Base-by-base conservation (phyloP, 2,888 invertebrate species). In the Troides aeacus region DNA sequence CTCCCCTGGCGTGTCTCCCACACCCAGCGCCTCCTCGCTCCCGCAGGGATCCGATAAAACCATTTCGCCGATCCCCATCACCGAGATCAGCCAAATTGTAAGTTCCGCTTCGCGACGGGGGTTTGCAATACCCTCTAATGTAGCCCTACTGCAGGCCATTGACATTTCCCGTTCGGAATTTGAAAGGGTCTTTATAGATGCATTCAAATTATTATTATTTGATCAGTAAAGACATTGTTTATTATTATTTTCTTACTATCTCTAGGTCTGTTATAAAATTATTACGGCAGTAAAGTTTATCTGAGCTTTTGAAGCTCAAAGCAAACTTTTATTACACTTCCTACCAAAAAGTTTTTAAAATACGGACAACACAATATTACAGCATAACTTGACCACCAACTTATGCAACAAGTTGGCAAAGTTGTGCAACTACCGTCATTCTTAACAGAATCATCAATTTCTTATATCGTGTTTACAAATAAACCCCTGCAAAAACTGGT, bases 1-100 rank as follows among this genome's bases (percentile, higher is more conserved):
- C 70, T 89, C 90, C 67, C 95, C 83, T 76, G 93, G 93, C 74
- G 92, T 92, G 72, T 95, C 95, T 59, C 95, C 95, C 71, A 95
- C 95, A 71, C 94, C 94, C 72, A 93, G 93, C 79, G 90, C 92
- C 71, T 90, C 94, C 50, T 94, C 94, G 72, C 93, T 92, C 80
- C 93, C 94, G 76, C 93, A 94, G 76, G 93, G 93, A 79, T 92
- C 93, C 71, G 93, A 93, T 80, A 93, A 93, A 82, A 93, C 86
- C 81, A 90, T 84, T 84, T 93, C 89, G 79, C 93, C 86, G 79
- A 94, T 94, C 79, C 94, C 94, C 74, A 94, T 94, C 80, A 94
- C 94, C 77, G 94, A 94, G 87, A 94, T 94, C 88, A 94, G 94
- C 79, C 94, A 94, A 93, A 94, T 94, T 80, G 94, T 94, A 93